A percentile compares a stretch with the other conserved stretches of the same genome.
Conservation (phyloP, 1,140 invertebrate genomes). For the Prorops nasuta region DNA sequence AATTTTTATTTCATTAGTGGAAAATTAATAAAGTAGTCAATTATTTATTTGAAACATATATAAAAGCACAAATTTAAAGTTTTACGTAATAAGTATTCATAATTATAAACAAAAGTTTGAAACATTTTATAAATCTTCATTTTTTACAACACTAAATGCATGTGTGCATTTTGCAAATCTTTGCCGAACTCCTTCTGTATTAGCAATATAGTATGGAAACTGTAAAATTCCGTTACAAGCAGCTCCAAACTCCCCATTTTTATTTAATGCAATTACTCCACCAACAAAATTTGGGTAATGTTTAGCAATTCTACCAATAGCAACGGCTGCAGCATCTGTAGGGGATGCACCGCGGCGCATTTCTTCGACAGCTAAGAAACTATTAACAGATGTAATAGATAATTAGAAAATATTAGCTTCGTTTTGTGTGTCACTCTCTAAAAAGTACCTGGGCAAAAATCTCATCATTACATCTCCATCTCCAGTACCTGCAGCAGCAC, state of each 20-base stretch:
- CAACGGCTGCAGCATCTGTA: conserved; percentile 63
- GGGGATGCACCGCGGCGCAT: conserved; percentile 77
- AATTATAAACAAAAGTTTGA: conserved; percentile 17
- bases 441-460: conserved; percentile 81
- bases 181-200: conserved; percentile 22
- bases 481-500: conserved; percentile 91
- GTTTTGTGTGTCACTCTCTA: not conserved
- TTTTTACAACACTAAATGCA: conserved; percentile 16
- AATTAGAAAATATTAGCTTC: no score
- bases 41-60: no score
- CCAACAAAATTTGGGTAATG: conserved; percentile 82
- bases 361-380: conserved; percentile 84
- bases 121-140: conserved; percentile 12
- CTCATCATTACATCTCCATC: conserved; percentile 97
- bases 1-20: no score
- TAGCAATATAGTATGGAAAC: conserved; percentile 70
- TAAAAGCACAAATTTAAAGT: no score
- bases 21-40: no score
- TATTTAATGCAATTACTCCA: conserved; percentile 76
- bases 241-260: conserved; percentile 74
- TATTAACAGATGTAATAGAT: conserved; percentile 45
- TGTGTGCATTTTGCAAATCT: not conserved
- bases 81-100: conserved; percentile 5
- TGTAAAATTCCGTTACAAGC: conserved; percentile 76
- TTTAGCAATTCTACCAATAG: conserved; percentile 67